Percentiles rank a stretch among this genome's conserved stretches.
Conservation (phyloP, 2,888 invertebrate species). For the Campaea margaritaria region DNA sequence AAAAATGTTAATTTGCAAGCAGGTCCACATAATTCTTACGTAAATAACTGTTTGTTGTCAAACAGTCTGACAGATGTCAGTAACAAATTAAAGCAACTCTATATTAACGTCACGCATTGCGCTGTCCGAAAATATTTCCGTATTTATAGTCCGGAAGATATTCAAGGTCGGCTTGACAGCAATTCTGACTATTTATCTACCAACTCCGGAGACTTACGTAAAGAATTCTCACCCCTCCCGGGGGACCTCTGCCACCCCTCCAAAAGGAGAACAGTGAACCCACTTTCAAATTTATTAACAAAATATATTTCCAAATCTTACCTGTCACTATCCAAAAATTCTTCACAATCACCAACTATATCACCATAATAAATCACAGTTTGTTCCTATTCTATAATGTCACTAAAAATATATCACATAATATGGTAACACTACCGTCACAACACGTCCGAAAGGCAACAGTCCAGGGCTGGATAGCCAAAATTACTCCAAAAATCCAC, state of each 20-base stretch:
- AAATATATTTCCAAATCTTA: slow-evolving; percentile 52
- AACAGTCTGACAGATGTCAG: slow-evolving; percentile 44
- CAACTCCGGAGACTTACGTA: slow-evolving; percentile 69
- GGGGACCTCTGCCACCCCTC: slow-evolving; percentile 45
- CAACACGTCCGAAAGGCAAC: slow-evolving; percentile 84
- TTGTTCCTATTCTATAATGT: slow-evolving; percentile 80
- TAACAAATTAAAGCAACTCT: slow-evolving; percentile 62
- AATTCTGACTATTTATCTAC: slow-evolving; percentile 59
- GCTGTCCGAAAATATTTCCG: slow-evolving; percentile 79
- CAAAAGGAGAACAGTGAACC: slow-evolving; percentile 48
- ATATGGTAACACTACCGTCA: slow-evolving; percentile 83
- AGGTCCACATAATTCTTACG: slow-evolving; percentile 35
- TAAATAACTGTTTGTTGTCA: slow-evolving; percentile 50
- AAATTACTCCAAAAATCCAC: slow-evolving; percentile 80
- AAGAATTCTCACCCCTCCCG: slow-evolving; percentile 58
- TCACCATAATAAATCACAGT: slow-evolving; percentile 85
- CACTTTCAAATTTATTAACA: slow-evolving; percentile 61
- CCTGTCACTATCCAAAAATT: slow-evolving; percentile 76
- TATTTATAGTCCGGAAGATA: slow-evolving; percentile 76
- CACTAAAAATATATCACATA: slow-evolving; percentile 83
- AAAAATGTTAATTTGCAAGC: slow-evolving; percentile 24
- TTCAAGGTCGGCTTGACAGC: slow-evolving; percentile 80
- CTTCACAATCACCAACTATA: slow-evolving; percentile 77
- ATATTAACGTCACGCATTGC: slow-evolving; percentile 58
- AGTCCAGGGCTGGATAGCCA: slow-evolving; percentile 76